phyloP scores from a whole-genome alignment of 2,888 invertebrate species.

The Griposia aprilina region DNA sequence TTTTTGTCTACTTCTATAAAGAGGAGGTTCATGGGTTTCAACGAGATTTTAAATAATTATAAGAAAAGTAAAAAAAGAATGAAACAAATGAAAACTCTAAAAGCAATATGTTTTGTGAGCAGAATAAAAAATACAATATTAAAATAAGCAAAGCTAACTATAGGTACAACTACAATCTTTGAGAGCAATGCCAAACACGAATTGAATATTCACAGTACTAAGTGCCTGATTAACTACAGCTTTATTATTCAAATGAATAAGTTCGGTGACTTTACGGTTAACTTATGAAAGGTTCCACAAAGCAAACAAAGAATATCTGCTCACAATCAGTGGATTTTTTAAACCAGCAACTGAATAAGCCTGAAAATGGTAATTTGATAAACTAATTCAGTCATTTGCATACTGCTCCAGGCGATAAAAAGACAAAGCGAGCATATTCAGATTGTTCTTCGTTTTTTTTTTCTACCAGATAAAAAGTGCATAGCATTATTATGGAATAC shows the following conservation, averaged over 20 bases:
- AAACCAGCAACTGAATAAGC: constrained; percentile 24
- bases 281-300: constrained; percentile 21
- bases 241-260: constrained; percentile 21
- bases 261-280: constrained; percentile 29
- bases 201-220: constrained; percentile 12
- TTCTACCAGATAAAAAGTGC: constrained; percentile 20
- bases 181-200: neutral
- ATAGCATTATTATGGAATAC: neutral
- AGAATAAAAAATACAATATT: neutral
- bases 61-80: neutral
- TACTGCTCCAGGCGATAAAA: constrained; percentile 45
- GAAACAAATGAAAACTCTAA: neutral
- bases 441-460: constrained; percentile 11
- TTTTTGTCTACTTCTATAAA: neutral
- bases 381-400: constrained; percentile 59
- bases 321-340: constrained; percentile 19
- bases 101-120: neutral
- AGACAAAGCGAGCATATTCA: constrained; percentile 25
- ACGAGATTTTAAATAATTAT: neutral
- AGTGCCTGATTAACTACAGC: neutral
- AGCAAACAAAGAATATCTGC: constrained; percentile 30
- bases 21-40: too few species aligned
- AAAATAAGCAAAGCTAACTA: neutral
- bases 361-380: constrained; percentile 57
- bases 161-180: neutral